Evolutionary conservation across 2,113 vertebrate genomes (phyloP).

Genomic region (Astatoreochromis straeleni): DNA sequence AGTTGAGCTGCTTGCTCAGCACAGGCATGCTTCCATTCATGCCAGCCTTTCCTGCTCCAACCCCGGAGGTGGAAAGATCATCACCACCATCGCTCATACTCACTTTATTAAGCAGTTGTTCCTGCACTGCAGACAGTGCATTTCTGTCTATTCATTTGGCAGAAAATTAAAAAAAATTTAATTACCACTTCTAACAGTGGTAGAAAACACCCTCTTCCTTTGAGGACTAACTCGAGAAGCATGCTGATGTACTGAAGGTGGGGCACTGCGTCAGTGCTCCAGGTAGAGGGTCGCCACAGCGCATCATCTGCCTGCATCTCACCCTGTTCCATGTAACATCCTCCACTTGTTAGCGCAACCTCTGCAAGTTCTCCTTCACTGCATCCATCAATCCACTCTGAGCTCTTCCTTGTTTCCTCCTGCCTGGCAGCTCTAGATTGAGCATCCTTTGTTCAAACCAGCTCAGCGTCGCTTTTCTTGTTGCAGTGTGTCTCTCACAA

Average conservation of each 20-base stretch:
- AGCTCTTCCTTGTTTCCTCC: background rate
- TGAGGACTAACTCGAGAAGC: background rate
- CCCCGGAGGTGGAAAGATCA: background rate
- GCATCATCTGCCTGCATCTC: background rate
- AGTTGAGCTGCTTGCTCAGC: background rate
- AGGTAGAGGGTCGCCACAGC: background rate
- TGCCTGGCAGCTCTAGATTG: background rate
- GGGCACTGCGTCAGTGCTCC: background rate
- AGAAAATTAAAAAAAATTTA: rapidly evolving
- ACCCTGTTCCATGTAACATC: background rate
- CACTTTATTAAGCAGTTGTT: background rate
- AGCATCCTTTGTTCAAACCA: background rate
- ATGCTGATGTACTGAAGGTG: background rate
- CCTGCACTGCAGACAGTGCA: background rate
- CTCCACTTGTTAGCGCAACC: background rate
- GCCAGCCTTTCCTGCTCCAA: background rate
- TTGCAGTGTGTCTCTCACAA: background rate
- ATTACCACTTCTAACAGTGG: background rate
- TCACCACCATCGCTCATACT: background rate
- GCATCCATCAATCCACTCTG: background rate
- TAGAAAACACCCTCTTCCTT: background rate
- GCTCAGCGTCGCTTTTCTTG: background rate
- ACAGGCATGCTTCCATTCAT: background rate
- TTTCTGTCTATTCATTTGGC: background rate
- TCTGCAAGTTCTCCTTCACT: background rate